These are phyloP conservation scores for Rhyzopertha dominica DNA, from an alignment of 1,140 invertebrate genomes.

Conservation along the genomic window DNA sequence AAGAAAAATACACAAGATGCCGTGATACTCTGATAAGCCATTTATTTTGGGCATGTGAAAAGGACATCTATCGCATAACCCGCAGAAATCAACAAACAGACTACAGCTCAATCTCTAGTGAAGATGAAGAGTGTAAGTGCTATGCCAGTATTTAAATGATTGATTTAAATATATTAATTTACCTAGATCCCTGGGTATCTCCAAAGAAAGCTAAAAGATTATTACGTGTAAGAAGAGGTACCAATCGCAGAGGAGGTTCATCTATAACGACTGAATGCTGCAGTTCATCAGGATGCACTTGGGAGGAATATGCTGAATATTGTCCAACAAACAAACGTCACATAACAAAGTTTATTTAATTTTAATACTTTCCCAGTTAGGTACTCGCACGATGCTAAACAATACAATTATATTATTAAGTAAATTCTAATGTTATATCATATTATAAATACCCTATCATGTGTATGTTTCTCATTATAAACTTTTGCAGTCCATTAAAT, in stretches of 20 bases:
- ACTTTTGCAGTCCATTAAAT: too few relatives aligned
- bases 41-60: constrained; percentile 57
- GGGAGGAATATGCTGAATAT: constrained; percentile 62
- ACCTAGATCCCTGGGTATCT: constrained; percentile 41
- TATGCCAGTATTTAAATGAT: constrained; percentile 5
- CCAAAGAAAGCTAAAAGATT: constrained; percentile 41
- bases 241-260: constrained; percentile 30
- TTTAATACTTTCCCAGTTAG: too few relatives aligned
- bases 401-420: too few relatives aligned
- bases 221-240: constrained; percentile 35
- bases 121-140: constrained; percentile 20
- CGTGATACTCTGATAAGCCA: constrained; percentile 52
- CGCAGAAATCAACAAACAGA: constrained; percentile 39
- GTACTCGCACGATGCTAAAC: too few relatives aligned
- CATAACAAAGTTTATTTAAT: too few relatives aligned
- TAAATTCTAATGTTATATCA: too few relatives aligned
- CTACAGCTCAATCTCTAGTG: constrained; percentile 8
- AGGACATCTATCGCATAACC: constrained; percentile 55
- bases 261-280: constrained; percentile 59
- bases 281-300: constrained; percentile 54
- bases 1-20: constrained; percentile 53
- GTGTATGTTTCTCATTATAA: too few relatives aligned
- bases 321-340: constrained; percentile 54
- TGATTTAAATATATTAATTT: constrained; percentile 15
- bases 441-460: too few relatives aligned